Base-by-base conservation (phyloP, 37 sponge, comb jelly and placozoan genomes). In the Tethya wilhelma region DNA sequence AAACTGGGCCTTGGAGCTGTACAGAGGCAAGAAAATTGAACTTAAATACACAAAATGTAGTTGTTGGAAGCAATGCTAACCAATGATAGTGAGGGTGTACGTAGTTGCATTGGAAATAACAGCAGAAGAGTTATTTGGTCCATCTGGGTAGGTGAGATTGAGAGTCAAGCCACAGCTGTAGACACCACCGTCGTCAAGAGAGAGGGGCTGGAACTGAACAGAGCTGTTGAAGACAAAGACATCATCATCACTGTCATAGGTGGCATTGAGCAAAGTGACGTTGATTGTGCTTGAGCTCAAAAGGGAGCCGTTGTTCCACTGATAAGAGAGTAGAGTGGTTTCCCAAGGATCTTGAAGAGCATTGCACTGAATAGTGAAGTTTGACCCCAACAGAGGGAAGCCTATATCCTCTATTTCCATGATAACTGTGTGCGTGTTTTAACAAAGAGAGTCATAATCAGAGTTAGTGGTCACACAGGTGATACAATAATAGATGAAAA, bases 221-320 rank as follows among this genome's bases (percentile, higher is more conserved):
- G 64, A 62, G 39, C 77, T 62, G 44, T 76, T 76, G 64, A 76
- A 76, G n/a, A 76, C 23, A 57, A 59, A 76, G 25, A 3, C 63
- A 22, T 37, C 23, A n/a, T 34, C 46, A 56, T 57, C 20, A 23
- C 7, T 23, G 19, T 30, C 41, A 38, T 45, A 71, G 7, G 58
- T 26, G 4, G 58, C 56, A 49, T 73, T 73, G 59, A 33, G 49
- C 5, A 73, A 64, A 22, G 8, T 6, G 30, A 62, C 29, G 23
- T 40, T 59, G 44, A n/a, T 44, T n/a, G 63, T 5, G 42, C 23
- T 57, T 5, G 31, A 8, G 36, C n/a, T 2, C 38, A 60, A 7
- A 9, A 25, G n/a, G 9, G 38, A 2, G 42, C 44, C 63, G 25
- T 32, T 76, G 2, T 19, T 11, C 77, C 77, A 76, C 29, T n/a